A percentile compares a stretch with the other conserved stretches of the same genome.
Evolutionary conservation across 2,888 invertebrate genomes (phyloP).

Genomic region (Phytoseiulus persimilis): DNA sequence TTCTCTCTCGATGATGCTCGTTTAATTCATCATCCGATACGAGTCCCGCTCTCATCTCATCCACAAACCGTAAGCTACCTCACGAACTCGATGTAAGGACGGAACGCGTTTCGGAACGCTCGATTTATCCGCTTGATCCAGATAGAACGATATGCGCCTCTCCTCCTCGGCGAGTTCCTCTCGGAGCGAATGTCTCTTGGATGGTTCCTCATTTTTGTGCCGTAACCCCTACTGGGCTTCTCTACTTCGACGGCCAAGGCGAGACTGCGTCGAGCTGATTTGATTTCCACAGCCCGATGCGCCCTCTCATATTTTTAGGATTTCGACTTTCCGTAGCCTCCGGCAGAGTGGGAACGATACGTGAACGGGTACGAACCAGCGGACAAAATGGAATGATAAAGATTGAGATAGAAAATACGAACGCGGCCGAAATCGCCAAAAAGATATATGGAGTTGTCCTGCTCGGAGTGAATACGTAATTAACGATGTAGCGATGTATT

Average conservation of each 20-base stretch:
- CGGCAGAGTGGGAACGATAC: neutral
- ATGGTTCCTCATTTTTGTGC: neutral
- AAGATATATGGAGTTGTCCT: neutral
- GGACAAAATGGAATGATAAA: neutral
- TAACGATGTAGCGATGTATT: neutral
- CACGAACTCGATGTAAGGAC: neutral
- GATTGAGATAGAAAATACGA: neutral
- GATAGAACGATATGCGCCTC: too few species aligned
- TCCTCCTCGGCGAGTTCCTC: neutral
- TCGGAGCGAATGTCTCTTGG: too few species aligned
- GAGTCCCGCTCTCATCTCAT: neutral
- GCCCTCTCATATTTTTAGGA: neutral
- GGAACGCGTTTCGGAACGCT: too few species aligned
- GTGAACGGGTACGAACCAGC: neutral
- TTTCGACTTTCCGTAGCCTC: neutral
- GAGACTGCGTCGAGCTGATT: neutral
- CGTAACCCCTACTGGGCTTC: neutral
- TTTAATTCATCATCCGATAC: neutral
- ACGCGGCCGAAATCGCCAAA: neutral
- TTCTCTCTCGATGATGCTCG: neutral
- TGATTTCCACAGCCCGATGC: neutral
- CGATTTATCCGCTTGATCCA: too few species aligned
- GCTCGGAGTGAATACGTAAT: neutral
- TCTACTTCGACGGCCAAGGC: neutral
- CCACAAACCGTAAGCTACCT: neutral